Conservation (phyloP, 2,797 vertebrate genomes). For the Mormyrops boulengeri region DNA sequence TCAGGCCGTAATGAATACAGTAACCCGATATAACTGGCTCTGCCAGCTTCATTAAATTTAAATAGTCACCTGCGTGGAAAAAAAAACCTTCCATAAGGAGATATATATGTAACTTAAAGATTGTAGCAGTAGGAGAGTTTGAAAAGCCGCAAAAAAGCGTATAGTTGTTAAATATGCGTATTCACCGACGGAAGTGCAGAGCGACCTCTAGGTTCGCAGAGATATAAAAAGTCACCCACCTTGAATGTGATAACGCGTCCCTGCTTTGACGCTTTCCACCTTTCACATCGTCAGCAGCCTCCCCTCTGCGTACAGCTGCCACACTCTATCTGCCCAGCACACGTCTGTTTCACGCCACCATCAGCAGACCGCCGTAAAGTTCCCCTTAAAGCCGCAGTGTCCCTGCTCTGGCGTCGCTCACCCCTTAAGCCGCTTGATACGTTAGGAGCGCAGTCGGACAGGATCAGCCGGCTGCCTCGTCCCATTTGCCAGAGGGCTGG, state of each 20-base stretch:
- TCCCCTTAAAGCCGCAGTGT: constrained; percentile 55
- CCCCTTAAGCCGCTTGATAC: constrained; percentile 7
- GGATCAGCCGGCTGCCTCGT: not conserved
- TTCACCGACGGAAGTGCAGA: constrained; percentile 17
- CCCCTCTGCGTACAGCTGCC: not conserved
- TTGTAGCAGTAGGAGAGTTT: not conserved
- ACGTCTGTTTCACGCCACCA: constrained; percentile 64
- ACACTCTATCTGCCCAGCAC: constrained; percentile 41
- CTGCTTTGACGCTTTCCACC: not conserved
- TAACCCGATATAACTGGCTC: constrained; percentile 59
- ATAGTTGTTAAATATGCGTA: constrained; percentile 4
- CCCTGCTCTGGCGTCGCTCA: not conserved
- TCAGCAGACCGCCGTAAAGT: constrained; percentile 49
- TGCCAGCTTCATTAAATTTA: constrained; percentile 66
- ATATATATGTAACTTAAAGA: constrained; percentile 1
- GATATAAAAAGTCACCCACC: not conserved
- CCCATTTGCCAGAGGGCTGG: not conserved
- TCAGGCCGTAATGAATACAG: constrained; percentile 58
- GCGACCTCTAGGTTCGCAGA: not conserved
- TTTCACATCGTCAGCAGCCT: not conserved
- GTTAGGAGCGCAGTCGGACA: not conserved
- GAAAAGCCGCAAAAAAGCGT: not conserved
- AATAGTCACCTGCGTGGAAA: constrained; percentile 48
- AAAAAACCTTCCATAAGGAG: constrained; percentile 28
- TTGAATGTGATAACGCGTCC: not conserved